Conservation (phyloP, 2,888 invertebrate genomes). For the Apotomis betuletana region DNA sequence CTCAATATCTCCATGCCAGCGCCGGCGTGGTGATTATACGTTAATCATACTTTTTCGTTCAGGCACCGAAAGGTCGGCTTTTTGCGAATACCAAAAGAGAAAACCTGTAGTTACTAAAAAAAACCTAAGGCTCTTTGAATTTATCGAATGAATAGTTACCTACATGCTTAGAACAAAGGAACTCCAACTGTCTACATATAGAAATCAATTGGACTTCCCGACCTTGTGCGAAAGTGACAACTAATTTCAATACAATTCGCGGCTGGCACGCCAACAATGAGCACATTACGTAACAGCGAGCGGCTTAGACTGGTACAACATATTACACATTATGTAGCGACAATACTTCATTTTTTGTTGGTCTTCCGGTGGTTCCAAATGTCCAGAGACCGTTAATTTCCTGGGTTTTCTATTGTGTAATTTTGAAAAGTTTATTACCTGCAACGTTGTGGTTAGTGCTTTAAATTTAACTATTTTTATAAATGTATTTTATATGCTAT, state of each 20-base stretch:
- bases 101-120: too few species aligned
- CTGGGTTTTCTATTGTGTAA: slow-evolving; percentile 13
- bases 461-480: not conserved
- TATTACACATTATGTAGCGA: slow-evolving; percentile 22
- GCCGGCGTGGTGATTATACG: too few species aligned
- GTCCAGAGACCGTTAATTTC: slow-evolving; percentile 34
- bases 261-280: slow-evolving; percentile 46
- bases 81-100: too few species aligned
- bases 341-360: slow-evolving; percentile 27
- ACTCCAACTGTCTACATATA: not conserved
- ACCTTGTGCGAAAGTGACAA: slow-evolving; percentile 64
- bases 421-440: slow-evolving; percentile 21
- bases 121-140: too few species aligned
- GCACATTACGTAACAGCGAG: slow-evolving; percentile 26
- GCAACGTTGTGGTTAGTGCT: not conserved
- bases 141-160: too few species aligned
- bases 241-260: slow-evolving; percentile 59
- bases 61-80: too few species aligned
- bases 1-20: too few species aligned
- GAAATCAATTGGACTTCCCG: slow-evolving; percentile 33
- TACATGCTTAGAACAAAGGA: not conserved
- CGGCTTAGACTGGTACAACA: slow-evolving; percentile 25
- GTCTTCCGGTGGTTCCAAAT: slow-evolving; percentile 30
- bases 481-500: too few species aligned
- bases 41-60: too few species aligned